Evolutionary conservation across 2,113 vertebrate genomes (phyloP).

Genomic region (Paramisgurnus dabryanus): DNA sequence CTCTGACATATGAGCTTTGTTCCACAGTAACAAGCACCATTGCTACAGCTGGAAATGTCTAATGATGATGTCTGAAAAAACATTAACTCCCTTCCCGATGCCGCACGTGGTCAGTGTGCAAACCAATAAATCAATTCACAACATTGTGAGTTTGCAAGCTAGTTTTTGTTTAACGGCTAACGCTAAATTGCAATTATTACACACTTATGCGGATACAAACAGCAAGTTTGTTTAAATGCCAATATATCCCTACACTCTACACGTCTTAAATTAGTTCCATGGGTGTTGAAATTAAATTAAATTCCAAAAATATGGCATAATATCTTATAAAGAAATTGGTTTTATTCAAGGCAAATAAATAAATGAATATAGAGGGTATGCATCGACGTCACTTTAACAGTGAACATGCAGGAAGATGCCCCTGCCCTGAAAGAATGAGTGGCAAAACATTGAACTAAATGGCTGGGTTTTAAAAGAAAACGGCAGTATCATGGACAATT

Average conservation of each 20-base stretch:
- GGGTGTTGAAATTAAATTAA: too few species aligned
- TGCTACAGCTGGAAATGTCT: slow-evolving; percentile 34
- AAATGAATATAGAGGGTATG: too few species aligned
- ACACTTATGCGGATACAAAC: not conserved
- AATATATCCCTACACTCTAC: not conserved
- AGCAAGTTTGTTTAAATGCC: not conserved
- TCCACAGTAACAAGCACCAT: slow-evolving; percentile 30
- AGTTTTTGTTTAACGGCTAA: slow-evolving; percentile 2
- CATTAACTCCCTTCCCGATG: slow-evolving; percentile 25
- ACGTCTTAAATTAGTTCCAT: too few species aligned
- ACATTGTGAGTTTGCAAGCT: not conserved
- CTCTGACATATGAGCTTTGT: slow-evolving; percentile 48
- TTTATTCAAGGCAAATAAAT: too few species aligned
- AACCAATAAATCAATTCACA: slow-evolving; percentile 17
- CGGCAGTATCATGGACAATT: too few species aligned
- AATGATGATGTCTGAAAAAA: slow-evolving; percentile 46
- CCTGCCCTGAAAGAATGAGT: too few species aligned
- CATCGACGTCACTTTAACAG: too few species aligned
- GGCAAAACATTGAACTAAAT: too few species aligned
- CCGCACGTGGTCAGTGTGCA: slow-evolving; percentile 16
- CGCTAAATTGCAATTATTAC: not conserved
- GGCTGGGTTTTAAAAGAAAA: too few species aligned
- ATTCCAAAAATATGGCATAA: too few species aligned
- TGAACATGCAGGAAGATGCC: too few species aligned
- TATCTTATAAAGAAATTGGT: too few species aligned